phyloP scores from a whole-genome alignment of 2,113 vertebrate species.

The Zosterops borbonicus region DNA sequence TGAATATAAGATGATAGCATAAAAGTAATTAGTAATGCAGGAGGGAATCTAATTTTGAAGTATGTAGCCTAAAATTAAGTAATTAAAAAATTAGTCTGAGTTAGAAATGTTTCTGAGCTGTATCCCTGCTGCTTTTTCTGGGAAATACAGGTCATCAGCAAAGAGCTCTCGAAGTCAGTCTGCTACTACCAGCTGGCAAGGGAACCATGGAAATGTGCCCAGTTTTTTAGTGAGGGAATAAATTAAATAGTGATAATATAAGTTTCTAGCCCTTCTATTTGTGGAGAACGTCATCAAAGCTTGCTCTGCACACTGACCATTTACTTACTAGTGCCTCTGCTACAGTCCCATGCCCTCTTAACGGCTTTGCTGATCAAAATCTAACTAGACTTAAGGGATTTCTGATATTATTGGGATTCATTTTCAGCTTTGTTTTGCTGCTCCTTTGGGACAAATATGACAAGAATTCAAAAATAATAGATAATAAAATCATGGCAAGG shows the following conservation, averaged over 20 bases:
- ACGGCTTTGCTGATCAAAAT: slow-evolving; percentile 3
- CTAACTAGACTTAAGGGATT: not conserved
- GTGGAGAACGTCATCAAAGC: not conserved
- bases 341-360: not conserved
- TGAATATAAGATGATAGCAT: not conserved
- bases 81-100: slow-evolving; percentile 1
- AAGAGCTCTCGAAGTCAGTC: not conserved
- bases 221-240: not conserved
- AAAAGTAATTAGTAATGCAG: slow-evolving; percentile 8
- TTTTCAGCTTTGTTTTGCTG: not conserved
- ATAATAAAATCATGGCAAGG: not conserved
- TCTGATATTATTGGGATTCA: not conserved
- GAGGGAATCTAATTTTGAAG: slow-evolving; percentile 8
- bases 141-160: not conserved
- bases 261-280: not conserved
- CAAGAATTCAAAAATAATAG: not conserved
- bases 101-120: not conserved
- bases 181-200: not conserved
- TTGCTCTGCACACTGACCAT: not conserved
- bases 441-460: not conserved
- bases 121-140: slow-evolving; percentile 21
- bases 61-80: slow-evolving; percentile 27
- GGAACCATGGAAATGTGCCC: not conserved
- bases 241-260: not conserved
- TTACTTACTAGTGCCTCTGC: not conserved